Base-by-base conservation (phyloP, 2,113 vertebrate species). In the Dolichotis patagonum region DNA sequence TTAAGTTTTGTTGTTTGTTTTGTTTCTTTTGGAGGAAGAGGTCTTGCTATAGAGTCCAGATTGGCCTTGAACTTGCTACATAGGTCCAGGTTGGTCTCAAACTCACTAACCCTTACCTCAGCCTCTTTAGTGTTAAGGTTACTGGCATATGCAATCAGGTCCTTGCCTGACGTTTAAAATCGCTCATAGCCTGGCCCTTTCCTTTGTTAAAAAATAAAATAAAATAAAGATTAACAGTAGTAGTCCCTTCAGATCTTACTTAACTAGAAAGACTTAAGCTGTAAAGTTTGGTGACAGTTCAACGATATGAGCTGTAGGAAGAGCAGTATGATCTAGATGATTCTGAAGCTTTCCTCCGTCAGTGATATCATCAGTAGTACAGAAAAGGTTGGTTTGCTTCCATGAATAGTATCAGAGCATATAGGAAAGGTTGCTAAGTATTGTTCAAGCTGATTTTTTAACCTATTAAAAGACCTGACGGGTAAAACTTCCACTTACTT, bases 211-310 rank as follows among this genome's bases (percentile, higher is more conserved):
- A 89, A 81, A 71, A 49, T 78, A 87, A 90, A 91, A n/a, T 22
- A 84, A 46, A 91, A n/a, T n/a, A n/a, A n/a, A n/a, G 56, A 91
- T 65, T 54, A 19, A 85, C 71, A 96, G 75, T 67, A 69, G 20
- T 30, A 80, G 4, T 24, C 17, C 35, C 19, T 62, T 87, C 41
- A 84, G 11, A 83, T 62, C 30, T 54, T 65, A 69, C n/a, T 67
- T 77, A 67, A 73, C 54, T 32, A 75, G 49, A 73, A 80, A 94
- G 58, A 94, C 69, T 30, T 3, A 83, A 75, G 65, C 43, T 54
- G 4, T 87, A 88, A 69, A 71, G 71, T 56, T 58, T 73, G 52
- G 35, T 58, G 38, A 95, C 24, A 32, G 28, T 85, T 90, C 2
- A 30, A 54, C 20, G 89, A 90, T 38, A 54, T 17, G 60, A 75